Evolutionary conservation across 2,888 invertebrate genomes (phyloP), one percentile per base, ranked within the genome.

Genomic region (Leucophenga maculata): DNA sequence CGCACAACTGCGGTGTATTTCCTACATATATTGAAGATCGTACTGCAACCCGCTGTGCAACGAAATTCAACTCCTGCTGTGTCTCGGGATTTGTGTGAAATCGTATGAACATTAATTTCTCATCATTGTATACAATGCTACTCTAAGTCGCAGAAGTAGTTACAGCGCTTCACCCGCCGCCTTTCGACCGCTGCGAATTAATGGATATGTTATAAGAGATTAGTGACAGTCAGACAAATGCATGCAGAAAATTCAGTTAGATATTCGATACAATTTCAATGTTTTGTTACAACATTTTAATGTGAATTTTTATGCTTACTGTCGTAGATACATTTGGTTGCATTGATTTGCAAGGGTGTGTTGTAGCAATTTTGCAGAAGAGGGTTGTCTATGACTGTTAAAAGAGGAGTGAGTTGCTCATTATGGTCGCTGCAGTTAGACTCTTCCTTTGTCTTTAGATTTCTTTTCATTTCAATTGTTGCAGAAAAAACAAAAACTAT

Each of bases 31-130:
- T 8, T 32, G 3, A 32, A 39, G 8, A 8, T 8, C 1, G 39
- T 39, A 76, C 79, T 79, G 78, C 77, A 73, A 80, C 83, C 80
- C 83, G 84, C 84, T 80, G 84, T 79, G 70, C 68, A 13, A 26
- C 46, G 69, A 66, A 26, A 26, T 26, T 26, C 4, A 26, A 69
- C 71, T 72, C 84, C 74, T 69, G 84, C 80, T 80, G 80, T 60
- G 79, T 71, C 70, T 75, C 70, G 71, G 66, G 69, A 69, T 71
- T 74, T 75, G 77, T 78, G 74, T 74, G 78, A 79, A 79, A 78
- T 78, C 76, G 75, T 83, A 84, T 79, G 75, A 84, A 80, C 80
- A 80, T 81, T 81, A 84, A 81, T 84, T 84, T 81, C 84, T 80
- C 84, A 81, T 81, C 80, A 84, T 82, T 75, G 74, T 69, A 18